A percentile compares a stretch with the other conserved stretches of the same genome.
Evolutionary conservation across 2,888 invertebrate species (phyloP).

Genomic region (Callosobruchus maculatus): DNA sequence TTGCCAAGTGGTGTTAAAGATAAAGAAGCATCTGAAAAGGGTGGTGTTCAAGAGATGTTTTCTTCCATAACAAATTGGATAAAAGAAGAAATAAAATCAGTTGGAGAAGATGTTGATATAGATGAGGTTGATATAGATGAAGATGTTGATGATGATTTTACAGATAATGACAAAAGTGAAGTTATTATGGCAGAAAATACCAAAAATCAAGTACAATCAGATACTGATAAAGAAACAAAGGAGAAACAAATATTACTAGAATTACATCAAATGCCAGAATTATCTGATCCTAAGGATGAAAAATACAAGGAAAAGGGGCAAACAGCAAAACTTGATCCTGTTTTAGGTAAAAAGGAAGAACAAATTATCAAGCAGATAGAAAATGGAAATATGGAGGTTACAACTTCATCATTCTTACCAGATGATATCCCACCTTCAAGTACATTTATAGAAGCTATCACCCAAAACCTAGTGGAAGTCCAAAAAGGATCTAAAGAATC

Average conservation of each 20-base stretch:
- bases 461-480: constrained; percentile 16
- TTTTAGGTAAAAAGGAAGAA: background rate
- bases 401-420: constrained; percentile 6
- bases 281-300: background rate
- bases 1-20: constrained; percentile 9
- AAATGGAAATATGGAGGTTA: constrained; percentile 6
- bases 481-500: background rate
- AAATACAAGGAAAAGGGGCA: background rate
- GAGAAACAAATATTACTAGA: background rate
- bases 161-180: constrained; percentile 18
- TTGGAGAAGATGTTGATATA: constrained; percentile 18
- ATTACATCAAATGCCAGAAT: background rate
- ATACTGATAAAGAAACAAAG: constrained; percentile 5
- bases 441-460: constrained; percentile 12
- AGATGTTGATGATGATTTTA: constrained; percentile 22
- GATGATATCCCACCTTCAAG: constrained; percentile 5
- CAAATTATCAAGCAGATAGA: background rate
- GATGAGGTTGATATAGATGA: constrained; percentile 33
- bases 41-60: constrained; percentile 14
- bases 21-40: background rate
- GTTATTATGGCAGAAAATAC: constrained; percentile 6
- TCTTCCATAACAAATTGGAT: constrained; percentile 20
- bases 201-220: constrained; percentile 4
- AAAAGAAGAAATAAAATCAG: constrained; percentile 14
- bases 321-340: background rate